phyloP scores from a whole-genome alignment of 2,113 vertebrate species.

The Gulo gulo region DNA sequence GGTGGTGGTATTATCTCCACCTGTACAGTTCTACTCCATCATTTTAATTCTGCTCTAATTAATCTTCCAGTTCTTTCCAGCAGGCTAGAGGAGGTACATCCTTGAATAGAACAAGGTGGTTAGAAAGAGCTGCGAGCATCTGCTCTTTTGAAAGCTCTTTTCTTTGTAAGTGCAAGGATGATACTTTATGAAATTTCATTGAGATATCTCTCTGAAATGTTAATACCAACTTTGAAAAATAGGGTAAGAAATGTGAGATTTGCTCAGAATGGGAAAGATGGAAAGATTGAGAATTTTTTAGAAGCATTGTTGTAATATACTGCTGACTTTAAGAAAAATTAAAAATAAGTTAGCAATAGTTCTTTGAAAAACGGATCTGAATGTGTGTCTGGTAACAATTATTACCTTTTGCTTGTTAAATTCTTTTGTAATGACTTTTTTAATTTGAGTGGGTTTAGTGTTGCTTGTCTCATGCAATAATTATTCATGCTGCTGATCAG shows the following conservation, averaged over 20 bases:
- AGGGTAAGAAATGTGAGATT: background rate
- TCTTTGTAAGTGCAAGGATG: background rate
- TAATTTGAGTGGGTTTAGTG: background rate
- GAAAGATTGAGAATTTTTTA: background rate
- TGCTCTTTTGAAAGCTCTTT: slow-evolving; percentile 39
- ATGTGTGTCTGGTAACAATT: background rate
- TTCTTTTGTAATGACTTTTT: slow-evolving; percentile 40
- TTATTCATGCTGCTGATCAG: background rate
- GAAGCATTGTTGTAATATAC: background rate
- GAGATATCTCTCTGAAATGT: background rate
- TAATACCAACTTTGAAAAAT: slow-evolving; percentile 26
- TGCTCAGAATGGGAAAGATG: background rate
- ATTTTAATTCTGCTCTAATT: slow-evolving; percentile 65
- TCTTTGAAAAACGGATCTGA: slow-evolving; percentile 11
- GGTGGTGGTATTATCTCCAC: background rate
- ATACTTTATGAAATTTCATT: slow-evolving; percentile 13
- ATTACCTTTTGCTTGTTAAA: background rate
- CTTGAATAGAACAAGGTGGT: slow-evolving; percentile 9
- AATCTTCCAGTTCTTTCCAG: slow-evolving; percentile 36
- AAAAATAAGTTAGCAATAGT: background rate
- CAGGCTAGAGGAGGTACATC: background rate
- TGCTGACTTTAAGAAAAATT: slow-evolving; percentile 4
- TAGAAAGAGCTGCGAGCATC: slow-evolving; percentile 33
- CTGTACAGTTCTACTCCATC: slow-evolving; percentile 13
- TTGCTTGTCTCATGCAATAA: background rate